Percentiles rank a stretch among this genome's conserved stretches.
phyloP scores from a whole-genome alignment of 2,113 vertebrate genomes.

The Nematolebias whitei region DNA sequence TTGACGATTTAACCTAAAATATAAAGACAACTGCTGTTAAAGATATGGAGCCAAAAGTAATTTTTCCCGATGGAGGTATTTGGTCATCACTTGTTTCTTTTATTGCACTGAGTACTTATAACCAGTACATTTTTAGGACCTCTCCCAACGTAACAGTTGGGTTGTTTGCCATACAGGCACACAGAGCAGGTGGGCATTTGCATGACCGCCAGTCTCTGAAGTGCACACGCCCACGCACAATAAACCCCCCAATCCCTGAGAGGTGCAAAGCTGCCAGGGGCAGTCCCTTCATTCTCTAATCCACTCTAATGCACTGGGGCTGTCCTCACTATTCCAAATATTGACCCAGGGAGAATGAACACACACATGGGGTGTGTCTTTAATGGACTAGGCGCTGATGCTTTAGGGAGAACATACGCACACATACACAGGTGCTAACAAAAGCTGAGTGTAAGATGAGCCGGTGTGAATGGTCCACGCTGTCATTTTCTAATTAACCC shows the following conservation, averaged over 20 bases:
- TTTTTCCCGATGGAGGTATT: no score
- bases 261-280: conserved; percentile 72
- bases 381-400: conserved; percentile 65
- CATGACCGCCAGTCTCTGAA: conserved; percentile 39
- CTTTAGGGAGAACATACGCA: conserved; percentile 47
- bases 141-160: conserved; percentile 61
- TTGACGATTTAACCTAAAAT: background rate
- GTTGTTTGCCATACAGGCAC: conserved; percentile 55
- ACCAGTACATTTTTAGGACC: conserved; percentile 61
- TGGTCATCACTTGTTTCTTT: conserved; percentile 16
- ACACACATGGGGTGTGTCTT: conserved; percentile 59
- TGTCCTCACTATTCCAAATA: conserved; percentile 81
- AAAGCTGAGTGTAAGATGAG: conserved; percentile 74
- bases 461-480: conserved; percentile 52
- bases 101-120: conserved; percentile 19
- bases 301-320: conserved; percentile 74
- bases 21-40: conserved; percentile 1
- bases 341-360: conserved; percentile 77
- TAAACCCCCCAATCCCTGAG: conserved; percentile 34
- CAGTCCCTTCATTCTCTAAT: conserved; percentile 70
- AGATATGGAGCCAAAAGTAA: no score
- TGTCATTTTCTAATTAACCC: conserved; percentile 67
- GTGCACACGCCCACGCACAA: conserved; percentile 21
- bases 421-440: conserved; percentile 56
- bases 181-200: conserved; percentile 58